Base-by-base conservation (phyloP, 2,888 invertebrate genomes). In the Latheticus oryzae region DNA sequence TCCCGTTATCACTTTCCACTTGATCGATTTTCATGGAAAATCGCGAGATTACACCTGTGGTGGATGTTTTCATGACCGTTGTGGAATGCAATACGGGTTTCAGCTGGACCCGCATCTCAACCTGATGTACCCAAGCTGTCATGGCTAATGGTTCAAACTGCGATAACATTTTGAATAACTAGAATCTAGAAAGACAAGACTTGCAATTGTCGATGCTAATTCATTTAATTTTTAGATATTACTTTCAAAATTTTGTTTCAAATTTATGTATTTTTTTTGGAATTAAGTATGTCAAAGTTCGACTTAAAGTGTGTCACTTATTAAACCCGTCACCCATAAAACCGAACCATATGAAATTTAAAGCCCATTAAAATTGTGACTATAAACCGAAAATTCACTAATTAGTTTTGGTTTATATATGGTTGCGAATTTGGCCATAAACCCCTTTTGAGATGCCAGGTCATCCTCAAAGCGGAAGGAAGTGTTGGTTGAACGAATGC, bases 41-140 rank as follows among this genome's bases (percentile, higher is more conserved):
- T 48, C 48, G 48, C 45, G 30, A 13, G 13, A 30, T 33, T 50
- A 7, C 50, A 50, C 50, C 50, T 50, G 50, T 38, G 35, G 8
- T 28, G 7, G 13, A 5, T 7, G 26, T 47, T 53, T 28, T 28
- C 28, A 57, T 51, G 58, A 58, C 58, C 58, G 58, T 58, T 58
- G 52, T 15, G 52, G 58, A 58, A 58, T 58, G 50, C 32, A 21
- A 58, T 58, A 58, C 58, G 58, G 64, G 59, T 51, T 55, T 64
- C 67, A 67, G 65, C 67, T 64, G 67, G 64, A 67, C 67, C 67
- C 67, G 67, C 67, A 67, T 67, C 65, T 65, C 47, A 51, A 45
- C 42, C 54, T 57, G 51, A 47, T 40, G 33, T 32, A 28, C 13
- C n/a, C n/a, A n/a, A n/a, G n/a, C n/a, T n/a, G n/a, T n/a, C n/a